Conservation (phyloP, 53 echinoderm and acorn worm species). For the Antedon mediterranea region DNA sequence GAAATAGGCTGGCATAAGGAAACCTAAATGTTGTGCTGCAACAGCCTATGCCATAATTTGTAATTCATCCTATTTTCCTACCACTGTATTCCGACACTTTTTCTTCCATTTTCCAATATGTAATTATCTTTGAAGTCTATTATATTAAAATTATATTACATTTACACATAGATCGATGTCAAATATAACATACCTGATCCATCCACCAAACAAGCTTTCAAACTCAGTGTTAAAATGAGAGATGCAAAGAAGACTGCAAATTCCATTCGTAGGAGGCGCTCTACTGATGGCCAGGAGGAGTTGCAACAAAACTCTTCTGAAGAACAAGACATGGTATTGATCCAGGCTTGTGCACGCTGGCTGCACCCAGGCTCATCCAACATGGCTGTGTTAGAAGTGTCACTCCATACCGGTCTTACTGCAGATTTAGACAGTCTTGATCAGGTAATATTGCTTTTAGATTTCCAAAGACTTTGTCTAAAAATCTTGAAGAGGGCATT, state of each 20-base stretch:
- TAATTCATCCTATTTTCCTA: too few relatives aligned
- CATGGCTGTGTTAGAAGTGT: conserved; percentile 95
- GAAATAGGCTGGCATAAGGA: too few relatives aligned
- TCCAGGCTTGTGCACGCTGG: conserved; percentile 84
- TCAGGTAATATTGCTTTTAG: conserved; percentile 29
- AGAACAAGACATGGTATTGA: conserved; percentile 38
- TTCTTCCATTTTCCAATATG: too few relatives aligned
- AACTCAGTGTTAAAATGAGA: conserved; percentile 55
- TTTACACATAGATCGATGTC: conserved; percentile 53
- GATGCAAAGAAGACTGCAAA: conserved; percentile 24
- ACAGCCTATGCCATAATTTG: too few relatives aligned
- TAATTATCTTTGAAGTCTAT: too few relatives aligned
- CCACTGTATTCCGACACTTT: too few relatives aligned
- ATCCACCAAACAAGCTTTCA: conserved; percentile 66
- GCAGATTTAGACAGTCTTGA: conserved; percentile 86
- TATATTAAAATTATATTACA: too few relatives aligned
- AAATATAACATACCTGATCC: conserved; percentile 96
- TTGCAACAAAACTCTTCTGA: not conserved
- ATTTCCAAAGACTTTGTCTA: too few relatives aligned
- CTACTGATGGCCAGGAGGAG: not conserved
- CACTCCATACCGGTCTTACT: conserved; percentile 70
- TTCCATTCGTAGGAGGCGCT: not conserved
- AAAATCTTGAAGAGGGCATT: too few relatives aligned
- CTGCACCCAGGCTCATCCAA: conserved; percentile 89
- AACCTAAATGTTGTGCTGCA: too few relatives aligned